phyloP scores from a whole-genome alignment of 1,140 invertebrate genomes.

The Muscidifurax raptorellus region DNA sequence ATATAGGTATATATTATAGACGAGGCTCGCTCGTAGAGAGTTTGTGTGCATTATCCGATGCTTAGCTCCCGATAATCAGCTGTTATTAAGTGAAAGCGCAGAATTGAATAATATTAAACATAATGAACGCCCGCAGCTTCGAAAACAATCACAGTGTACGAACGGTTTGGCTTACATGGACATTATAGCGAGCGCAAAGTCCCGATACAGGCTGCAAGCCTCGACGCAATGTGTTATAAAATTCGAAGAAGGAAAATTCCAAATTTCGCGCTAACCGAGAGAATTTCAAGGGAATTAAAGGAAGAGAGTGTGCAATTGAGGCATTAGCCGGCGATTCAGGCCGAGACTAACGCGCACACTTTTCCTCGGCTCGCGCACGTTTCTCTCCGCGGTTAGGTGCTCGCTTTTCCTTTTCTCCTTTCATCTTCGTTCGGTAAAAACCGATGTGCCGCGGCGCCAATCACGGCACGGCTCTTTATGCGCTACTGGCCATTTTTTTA shows the following conservation, averaged over 20 bases:
- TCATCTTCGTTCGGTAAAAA: conserved; percentile 49
- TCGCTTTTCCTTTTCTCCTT: conserved; percentile 55
- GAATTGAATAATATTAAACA: neutral
- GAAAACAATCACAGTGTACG: neutral
- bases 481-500: neutral
- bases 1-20: too few relatives aligned
- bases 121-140: too few relatives aligned
- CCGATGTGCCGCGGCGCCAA: conserved; percentile 7
- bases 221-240: too few relatives aligned
- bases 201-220: too few relatives aligned
- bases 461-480: neutral
- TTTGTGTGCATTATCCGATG: neutral
- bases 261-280: neutral
- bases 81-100: neutral
- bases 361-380: conserved; percentile 73
- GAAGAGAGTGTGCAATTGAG: conserved; percentile 48
- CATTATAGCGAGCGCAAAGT: too few relatives aligned
- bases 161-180: too few relatives aligned
- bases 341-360: conserved; percentile 74
- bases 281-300: conserved; percentile 39
- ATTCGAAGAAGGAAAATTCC: neutral
- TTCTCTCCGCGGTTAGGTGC: conserved; percentile 65
- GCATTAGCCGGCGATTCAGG: conserved; percentile 74
- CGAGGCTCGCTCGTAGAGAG: neutral
- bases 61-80: neutral